Evolutionary conservation across 1,140 invertebrate species (phyloP).

Genomic region (Leptinotarsa lineolata): DNA sequence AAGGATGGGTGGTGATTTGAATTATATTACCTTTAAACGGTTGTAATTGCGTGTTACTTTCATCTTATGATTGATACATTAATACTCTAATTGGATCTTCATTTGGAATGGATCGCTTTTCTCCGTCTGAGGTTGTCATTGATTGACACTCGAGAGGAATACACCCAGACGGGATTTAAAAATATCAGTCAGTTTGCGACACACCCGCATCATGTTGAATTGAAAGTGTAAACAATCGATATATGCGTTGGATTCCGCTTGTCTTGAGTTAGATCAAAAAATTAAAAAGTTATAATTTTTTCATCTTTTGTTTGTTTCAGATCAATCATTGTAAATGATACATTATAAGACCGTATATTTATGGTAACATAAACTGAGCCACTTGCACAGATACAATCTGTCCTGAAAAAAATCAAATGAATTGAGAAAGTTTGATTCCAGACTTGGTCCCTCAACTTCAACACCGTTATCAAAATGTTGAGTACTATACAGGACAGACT

Average conservation of each 20-base stretch:
- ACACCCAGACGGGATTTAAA: background rate
- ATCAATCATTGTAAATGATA: no score
- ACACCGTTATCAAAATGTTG: no score
- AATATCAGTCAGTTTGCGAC: background rate
- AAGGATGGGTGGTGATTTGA: background rate
- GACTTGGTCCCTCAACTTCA: no score
- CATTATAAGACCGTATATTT: no score
- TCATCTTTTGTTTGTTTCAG: no score
- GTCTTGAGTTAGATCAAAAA: background rate
- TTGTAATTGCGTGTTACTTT: slow-evolving; percentile 2
- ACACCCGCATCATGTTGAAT: background rate
- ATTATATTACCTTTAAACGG: background rate
- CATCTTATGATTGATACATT: slow-evolving; percentile 6
- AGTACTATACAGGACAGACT: no score
- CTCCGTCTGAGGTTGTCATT: background rate
- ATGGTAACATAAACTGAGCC: no score
- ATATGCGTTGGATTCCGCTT: background rate
- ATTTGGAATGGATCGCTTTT: background rate
- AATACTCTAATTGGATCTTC: background rate
- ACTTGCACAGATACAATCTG: no score
- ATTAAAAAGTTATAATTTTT: no score
- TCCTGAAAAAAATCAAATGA: no score
- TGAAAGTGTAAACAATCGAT: background rate
- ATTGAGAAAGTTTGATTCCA: no score
- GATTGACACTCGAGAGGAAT: background rate